A percentile compares a stretch with the other conserved stretches of the same genome.
phyloP scores from a whole-genome alignment of 1,140 invertebrate species.

The Cyrtorhinus lividipennis region DNA sequence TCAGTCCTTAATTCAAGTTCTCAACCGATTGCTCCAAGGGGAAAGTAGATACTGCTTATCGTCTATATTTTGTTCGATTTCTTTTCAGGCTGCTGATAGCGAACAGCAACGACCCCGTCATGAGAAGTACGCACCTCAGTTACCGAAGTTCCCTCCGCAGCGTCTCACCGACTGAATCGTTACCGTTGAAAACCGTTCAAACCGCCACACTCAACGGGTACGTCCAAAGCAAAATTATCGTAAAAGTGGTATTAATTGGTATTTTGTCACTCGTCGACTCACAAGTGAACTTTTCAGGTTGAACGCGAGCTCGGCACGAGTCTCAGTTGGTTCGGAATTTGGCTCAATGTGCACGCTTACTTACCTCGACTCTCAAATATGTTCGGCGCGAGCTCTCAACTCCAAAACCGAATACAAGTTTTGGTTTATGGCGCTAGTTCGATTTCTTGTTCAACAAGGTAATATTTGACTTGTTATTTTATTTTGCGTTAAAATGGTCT shows the following conservation, averaged over 20 bases:
- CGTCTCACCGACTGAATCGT: slow-evolving; percentile 14
- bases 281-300: no score
- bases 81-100: slow-evolving; percentile 34
- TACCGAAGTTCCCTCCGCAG: slow-evolving; percentile 15
- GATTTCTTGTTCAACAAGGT: slow-evolving; percentile 65
- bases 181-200: slow-evolving; percentile 22
- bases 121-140: slow-evolving; percentile 26
- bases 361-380: slow-evolving; percentile 62
- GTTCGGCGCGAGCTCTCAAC: slow-evolving; percentile 47
- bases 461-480: slow-evolving; percentile 18
- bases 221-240: slow-evolving; percentile 12
- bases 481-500: background rate
- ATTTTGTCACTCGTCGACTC: no score
- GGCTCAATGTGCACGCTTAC: slow-evolving; percentile 39
- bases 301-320: background rate
- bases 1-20: no score
- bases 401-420: slow-evolving; percentile 60
- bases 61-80: background rate
- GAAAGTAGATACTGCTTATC: background rate
- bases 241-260: slow-evolving; percentile 8
- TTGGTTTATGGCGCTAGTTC: slow-evolving; percentile 57
- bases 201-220: slow-evolving; percentile 21
- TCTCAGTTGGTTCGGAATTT: slow-evolving; percentile 23
- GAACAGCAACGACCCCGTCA: slow-evolving; percentile 35
- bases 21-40: no score